These are phyloP conservation scores for Thripadectes ignobilis DNA, from an alignment of 2,797 vertebrate species.

Conservation along the genomic window DNA sequence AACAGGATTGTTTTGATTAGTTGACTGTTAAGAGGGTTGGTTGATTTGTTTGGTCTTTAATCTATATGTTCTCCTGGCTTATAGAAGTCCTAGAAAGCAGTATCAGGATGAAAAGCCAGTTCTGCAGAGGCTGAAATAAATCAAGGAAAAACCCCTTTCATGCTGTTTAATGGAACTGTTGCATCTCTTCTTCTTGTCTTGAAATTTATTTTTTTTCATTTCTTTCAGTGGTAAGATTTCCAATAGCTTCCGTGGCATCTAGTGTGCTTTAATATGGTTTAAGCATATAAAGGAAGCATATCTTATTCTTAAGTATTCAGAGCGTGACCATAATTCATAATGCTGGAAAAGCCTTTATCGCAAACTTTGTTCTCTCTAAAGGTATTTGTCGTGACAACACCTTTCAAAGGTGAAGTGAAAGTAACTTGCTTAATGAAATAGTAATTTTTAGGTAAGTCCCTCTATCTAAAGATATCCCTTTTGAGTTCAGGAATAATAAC, in stretches of 20 bases:
- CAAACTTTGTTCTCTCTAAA: neutral
- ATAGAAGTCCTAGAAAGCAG: neutral
- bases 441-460: neutral
- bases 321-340: neutral
- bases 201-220: neutral
- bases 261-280: neutral
- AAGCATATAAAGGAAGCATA: neutral
- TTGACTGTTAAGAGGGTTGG: neutral
- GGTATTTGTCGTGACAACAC: neutral
- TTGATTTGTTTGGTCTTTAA: neutral
- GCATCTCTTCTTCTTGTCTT: neutral
- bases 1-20: neutral
- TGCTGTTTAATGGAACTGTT: neutral
- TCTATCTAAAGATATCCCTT: neutral
- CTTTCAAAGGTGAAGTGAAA: slow-evolving; percentile 46
- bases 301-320: neutral
- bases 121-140: neutral
- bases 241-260: neutral
- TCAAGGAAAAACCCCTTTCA: fast-evolving
- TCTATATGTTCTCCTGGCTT: neutral
- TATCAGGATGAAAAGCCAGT: neutral
- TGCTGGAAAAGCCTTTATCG: neutral
- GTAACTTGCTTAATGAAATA: slow-evolving; percentile 35
- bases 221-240: neutral
- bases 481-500: slow-evolving; percentile 18